Percentiles rank a stretch among this genome's conserved stretches.
These are phyloP conservation scores for Itoplectis maculator DNA, from an alignment of 2,888 invertebrate genomes.

Conservation along the genomic window DNA sequence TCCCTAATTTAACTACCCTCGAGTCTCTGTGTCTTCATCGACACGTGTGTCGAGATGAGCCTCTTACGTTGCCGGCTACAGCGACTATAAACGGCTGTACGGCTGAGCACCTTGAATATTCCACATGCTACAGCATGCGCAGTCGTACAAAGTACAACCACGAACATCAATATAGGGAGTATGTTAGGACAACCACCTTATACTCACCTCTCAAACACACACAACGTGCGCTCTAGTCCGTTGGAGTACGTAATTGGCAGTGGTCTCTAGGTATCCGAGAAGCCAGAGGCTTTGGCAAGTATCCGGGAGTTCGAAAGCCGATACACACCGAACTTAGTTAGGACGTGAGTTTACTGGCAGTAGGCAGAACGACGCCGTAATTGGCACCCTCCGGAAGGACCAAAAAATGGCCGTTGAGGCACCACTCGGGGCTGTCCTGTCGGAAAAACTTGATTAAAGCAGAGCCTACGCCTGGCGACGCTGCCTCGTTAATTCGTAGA, in stretches of 20 bases:
- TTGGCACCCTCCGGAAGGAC: background rate
- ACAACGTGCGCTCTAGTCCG: background rate
- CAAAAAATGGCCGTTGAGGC: background rate
- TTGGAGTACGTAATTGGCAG: slow-evolving; percentile 13
- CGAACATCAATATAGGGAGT: slow-evolving; percentile 13
- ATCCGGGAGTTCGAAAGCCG: slow-evolving; percentile 2
- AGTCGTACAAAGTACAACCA: background rate
- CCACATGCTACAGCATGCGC: background rate
- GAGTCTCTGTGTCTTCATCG: background rate
- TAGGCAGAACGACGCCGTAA: background rate
- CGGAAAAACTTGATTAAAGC: no score
- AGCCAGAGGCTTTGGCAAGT: slow-evolving; percentile 5
- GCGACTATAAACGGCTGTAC: background rate
- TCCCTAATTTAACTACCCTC: slow-evolving; percentile 29
- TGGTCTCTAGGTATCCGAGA: slow-evolving; percentile 20
- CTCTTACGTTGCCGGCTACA: background rate
- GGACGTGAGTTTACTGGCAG: background rate
- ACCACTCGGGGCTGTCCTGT: no score
- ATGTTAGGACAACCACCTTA: no score
- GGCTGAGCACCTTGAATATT: background rate
- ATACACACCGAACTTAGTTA: background rate
- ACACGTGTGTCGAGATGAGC: background rate
- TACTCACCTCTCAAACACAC: background rate
- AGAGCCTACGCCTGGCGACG: no score
- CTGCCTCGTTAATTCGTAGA: no score